phyloP scores from a whole-genome alignment of 23 tunicate genomes.

The Ascidia mentula region DNA sequence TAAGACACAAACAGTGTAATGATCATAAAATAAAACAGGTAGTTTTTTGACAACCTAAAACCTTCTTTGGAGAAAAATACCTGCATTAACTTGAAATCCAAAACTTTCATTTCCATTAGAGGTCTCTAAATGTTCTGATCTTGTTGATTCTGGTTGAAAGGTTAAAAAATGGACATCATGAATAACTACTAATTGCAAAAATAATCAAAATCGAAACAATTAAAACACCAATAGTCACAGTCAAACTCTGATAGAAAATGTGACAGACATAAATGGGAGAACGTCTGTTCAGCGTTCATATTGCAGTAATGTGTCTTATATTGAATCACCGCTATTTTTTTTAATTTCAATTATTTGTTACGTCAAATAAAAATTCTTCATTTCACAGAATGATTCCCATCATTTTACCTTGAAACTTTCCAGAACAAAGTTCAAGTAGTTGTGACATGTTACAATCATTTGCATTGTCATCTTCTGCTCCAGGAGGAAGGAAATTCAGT shows the following conservation, averaged over 20 bases:
- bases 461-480: conserved; percentile 89
- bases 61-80: conserved; percentile 26
- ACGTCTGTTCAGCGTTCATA: too few relatives aligned
- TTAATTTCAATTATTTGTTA: background rate
- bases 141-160: background rate
- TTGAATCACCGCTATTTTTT: too few relatives aligned
- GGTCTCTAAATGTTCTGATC: background rate
- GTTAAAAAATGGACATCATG: too few relatives aligned
- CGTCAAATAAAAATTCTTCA: background rate
- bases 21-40: too few relatives aligned
- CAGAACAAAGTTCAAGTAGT: conserved; percentile 75
- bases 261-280: too few relatives aligned
- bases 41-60: too few relatives aligned
- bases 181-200: too few relatives aligned
- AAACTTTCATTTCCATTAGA: conserved; percentile 66
- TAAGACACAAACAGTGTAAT: too few relatives aligned
- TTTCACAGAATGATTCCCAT: background rate
- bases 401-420: conserved; percentile 60
- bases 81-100: conserved; percentile 76
- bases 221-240: too few relatives aligned
- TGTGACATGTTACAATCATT: conserved; percentile 90
- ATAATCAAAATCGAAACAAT: too few relatives aligned
- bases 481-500: conserved; percentile 61
- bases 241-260: too few relatives aligned
- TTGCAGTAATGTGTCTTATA: too few relatives aligned